Base-by-base conservation (phyloP, 2,113 vertebrate genomes). In the Nannobrachium achirus region DNA sequence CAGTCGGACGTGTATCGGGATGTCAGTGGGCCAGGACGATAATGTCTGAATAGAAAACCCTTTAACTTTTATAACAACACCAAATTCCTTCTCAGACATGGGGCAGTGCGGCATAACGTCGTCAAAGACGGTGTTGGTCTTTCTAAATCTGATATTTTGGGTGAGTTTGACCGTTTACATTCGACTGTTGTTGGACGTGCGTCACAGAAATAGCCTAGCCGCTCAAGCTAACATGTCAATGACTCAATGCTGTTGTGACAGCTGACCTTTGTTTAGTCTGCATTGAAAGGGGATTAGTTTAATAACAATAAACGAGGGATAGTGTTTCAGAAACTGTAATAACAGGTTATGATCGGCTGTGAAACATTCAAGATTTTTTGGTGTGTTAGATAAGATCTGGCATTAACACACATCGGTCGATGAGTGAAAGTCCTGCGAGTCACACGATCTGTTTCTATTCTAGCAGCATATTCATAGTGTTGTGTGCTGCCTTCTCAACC, bases 121-220 rank as follows among this genome's bases (percentile, higher is more conserved):
- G n/a, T 96, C 95, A 52, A 95, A 96, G 85, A 96, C 95, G 11
- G 94, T 96, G 46, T 82, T 96, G 59, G 93, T 96, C 60, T 96
- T 96, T 66, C 92, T 96, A 49, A 96, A 95, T 81, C 94, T 96
- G 20, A 95, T 96, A 63, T 96, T 95, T 79, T 95, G 95, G 95
- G 95, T 92, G 72, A 93, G 91, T n/a, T 66, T 55, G 18, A 39
- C 39, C 25, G 33, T 67, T 79, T 63, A 1, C 39, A 14, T n/a
- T 18, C 0, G 45, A 66, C 65, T n/a, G n/a, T n/a, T 68, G 20
- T 74, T 7, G 10, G 6, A 39, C 45, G 61, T 62, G 81, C 81
- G 83, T 82, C 81, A 80, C 15, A 63, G 46, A 52, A 11, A 49
- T 8, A 33, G 41, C n/a, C 33, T 40, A 1, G 68, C 10, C 53